Evolutionary conservation across 64 coral and sea anemone species (phyloP), one percentile per base, ranked within the genome.

Genomic region (Platygyra sinensis): DNA sequence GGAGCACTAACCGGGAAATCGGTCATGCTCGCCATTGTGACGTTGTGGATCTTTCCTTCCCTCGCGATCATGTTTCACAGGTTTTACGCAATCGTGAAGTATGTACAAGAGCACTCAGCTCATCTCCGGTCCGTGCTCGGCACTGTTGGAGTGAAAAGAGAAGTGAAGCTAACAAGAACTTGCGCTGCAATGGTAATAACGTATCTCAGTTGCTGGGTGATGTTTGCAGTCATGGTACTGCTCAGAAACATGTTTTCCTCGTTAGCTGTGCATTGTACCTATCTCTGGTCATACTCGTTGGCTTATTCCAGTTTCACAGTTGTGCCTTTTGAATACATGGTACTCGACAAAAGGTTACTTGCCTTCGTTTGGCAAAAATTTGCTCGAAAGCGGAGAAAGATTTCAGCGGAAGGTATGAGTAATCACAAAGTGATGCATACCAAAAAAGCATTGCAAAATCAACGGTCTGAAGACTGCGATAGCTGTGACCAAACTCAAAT

Each of bases 241-340:
- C 33, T 93, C 16, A 89, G 92, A 71, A 93, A 93, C 86, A 50
- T 0, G 36, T 73, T 67, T 18, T 82, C 78, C 30, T 89, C 86
- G 7, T 29, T 89, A 16, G 42, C 29, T n/a, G 72, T 75, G 42
- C 92, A 93, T 20, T 93, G 92, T 16, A 60, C 86, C 7, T 93
- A 77, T 71, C 86, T 89, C 4, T 93, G 92, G 92, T 36, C 92
- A 2, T 77, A 89, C 24, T 69, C 92, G 2, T 63, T 83, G 1
- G 92, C 92, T 33, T 93, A 93, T 52, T 75, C 62, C 13, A 94
- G 92, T 79, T 94, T 94, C 29, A 82, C 86, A 20, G 86, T 88
- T 5, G 92, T 94, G 61, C 71, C 92, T 74, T 52, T 94, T 42
- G 86, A 94, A 64, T 94, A 94, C 30, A 94, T 94, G 55, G 71